Base-by-base conservation (phyloP, 2,888 invertebrate genomes). In the Amiota mariae region DNA sequence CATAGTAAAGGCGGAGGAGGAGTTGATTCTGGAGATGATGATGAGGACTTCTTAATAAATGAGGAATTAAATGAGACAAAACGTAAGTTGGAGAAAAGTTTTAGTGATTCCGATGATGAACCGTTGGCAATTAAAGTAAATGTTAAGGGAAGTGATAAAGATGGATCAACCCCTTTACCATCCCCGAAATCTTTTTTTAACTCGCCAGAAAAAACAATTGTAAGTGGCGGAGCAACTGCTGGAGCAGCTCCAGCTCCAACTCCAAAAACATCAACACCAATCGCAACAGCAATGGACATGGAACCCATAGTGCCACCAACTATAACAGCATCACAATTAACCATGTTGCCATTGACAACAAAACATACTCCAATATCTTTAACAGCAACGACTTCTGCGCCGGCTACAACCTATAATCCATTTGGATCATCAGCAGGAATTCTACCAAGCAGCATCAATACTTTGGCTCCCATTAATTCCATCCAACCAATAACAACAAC, bases 71-170 rank as follows among this genome's bases (percentile, higher is more conserved):
- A 87, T 72, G 87, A 89, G 81, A 87, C 87, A 0, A 88, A 87
- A 77, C 82, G 89, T 18, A 88, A 89, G 80, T 81, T 90, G 10
- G 90, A 91, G 74, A 90, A 90, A 77, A 91, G 90, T 79, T 92
- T 92, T 75, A 92, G 91, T 80, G 93, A 93, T 83, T 93, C 93
- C 1, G 93, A 94, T 80, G 93, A 93, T 81, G 94, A 94, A 84
- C 93, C 93, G 11, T 82, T 93, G 70, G 92, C 92, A 20, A 90
- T 90, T 72, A 91, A 93, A 82, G 87, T 93, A 36, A 91, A 91
- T 68, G 61, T 79, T 70, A 85, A 87, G 74, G 76, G 82, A 49
- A 77, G 76, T 72, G 86, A 87, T 71, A 83, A 82, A 61, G 86
- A 84, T 47, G 73, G 76, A 8, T 12, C 20, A 24, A 51, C 54